phyloP scores from a whole-genome alignment of 2,888 invertebrate species.

The Drosophila atroscutellata region DNA sequence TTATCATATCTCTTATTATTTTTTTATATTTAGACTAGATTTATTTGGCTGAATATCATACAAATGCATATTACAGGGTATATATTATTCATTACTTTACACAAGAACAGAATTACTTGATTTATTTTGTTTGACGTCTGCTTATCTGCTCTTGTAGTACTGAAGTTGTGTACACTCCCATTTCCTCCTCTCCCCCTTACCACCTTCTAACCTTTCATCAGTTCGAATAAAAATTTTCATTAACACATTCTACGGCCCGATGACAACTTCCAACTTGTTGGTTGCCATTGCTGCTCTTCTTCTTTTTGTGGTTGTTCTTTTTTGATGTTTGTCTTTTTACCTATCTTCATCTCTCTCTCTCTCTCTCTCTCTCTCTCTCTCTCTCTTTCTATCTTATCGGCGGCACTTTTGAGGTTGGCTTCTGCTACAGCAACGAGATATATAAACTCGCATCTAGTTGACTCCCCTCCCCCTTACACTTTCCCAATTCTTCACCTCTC shows the following conservation, averaged over 20 bases:
- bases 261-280: slow-evolving; percentile 35
- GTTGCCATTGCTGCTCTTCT: slow-evolving; percentile 16
- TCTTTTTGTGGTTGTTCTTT: slow-evolving; percentile 30
- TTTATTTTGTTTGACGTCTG: slow-evolving; percentile 46
- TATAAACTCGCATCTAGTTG: slow-evolving; percentile 12
- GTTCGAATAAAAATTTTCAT: slow-evolving; percentile 44
- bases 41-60: not conserved
- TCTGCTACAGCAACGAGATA: slow-evolving; percentile 1
- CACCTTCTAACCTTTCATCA: not conserved
- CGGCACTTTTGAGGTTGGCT: slow-evolving; percentile 31
- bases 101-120: slow-evolving; percentile 14
- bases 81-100: not conserved
- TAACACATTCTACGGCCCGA: slow-evolving; percentile 46
- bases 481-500: not conserved
- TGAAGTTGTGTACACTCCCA: not conserved
- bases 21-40: not conserved
- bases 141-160: slow-evolving; percentile 52
- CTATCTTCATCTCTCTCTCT: slow-evolving; percentile 20
- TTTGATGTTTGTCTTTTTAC: slow-evolving; percentile 47
- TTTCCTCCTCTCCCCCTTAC: not conserved
- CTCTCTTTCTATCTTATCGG: slow-evolving; percentile 32
- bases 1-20: not conserved
- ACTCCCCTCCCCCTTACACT: not conserved
- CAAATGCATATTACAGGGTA: not conserved
- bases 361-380: slow-evolving; percentile 17